A percentile compares a stretch with the other conserved stretches of the same genome.
These are phyloP conservation scores for Lepidurus couesii DNA, from an alignment of 1,140 invertebrate species.

Conservation along the genomic window DNA sequence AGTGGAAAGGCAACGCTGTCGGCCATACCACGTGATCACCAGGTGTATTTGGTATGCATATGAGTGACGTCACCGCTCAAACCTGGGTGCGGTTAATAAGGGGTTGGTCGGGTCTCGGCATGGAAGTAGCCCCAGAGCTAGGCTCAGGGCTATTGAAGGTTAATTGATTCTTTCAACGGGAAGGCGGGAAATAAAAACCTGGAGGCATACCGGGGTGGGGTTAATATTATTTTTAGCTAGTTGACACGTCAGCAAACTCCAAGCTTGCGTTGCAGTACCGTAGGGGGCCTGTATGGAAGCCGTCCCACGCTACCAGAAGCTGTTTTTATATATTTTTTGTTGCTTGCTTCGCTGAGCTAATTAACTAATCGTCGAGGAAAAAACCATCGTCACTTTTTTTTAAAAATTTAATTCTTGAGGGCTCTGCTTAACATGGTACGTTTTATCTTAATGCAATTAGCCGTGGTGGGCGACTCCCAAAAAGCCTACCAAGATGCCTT, in stretches of 20 bases:
- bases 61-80: background rate
- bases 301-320: background rate
- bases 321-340: background rate
- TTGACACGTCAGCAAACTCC: background rate
- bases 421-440: background rate
- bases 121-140: background rate
- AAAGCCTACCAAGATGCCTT: slow-evolving; percentile 98
- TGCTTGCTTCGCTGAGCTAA: no score
- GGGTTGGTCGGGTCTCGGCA: background rate
- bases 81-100: background rate
- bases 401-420: no score
- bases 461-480: slow-evolving; percentile 94
- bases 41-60: slow-evolving; percentile 4
- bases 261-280: background rate
- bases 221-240: background rate
- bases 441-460: slow-evolving; percentile 49
- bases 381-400: no score
- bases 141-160: background rate
- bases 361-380: no score
- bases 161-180: background rate
- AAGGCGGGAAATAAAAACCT: background rate
- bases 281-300: background rate
- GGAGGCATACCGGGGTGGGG: background rate
- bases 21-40: background rate
- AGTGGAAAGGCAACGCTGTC: background rate